Base-by-base conservation (phyloP, 2,797 vertebrate species). In the Carapus acus region DNA sequence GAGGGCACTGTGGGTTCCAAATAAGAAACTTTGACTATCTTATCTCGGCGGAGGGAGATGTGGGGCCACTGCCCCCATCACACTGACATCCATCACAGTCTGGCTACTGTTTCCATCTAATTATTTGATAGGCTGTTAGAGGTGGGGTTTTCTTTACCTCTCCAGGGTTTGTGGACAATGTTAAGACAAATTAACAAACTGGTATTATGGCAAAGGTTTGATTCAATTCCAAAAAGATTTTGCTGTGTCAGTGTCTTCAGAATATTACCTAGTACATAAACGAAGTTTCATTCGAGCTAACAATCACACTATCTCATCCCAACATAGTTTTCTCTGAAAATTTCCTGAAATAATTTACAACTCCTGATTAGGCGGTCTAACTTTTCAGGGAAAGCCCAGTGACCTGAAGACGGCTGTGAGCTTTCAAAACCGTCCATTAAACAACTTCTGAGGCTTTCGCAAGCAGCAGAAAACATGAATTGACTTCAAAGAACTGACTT, bases 1-100 rank as follows among this genome's bases (percentile, higher is more conserved):
- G 38, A 54, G 58, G 68, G 51, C 60, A 62, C 49, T 57, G 4
- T 49, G 49, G 71, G 51, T 54, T 69, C 64, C 42, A 50, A 82
- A 78, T 73, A 76, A 82, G 74, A 74, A 57, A 72, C 66, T 42
- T 2, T 54, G 42, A 56, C 54, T 58, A 58, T 66, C 78, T 75
- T 71, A 76, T 78, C 77, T 67, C 16, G 1, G 19, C 31, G 41
- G 34, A 38, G 20, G 42, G 44, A 44, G 48, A 65, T 23, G 15
- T n/a, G n/a, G 31, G 23, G 31, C 21, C n/a, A 7, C 24, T n/a
- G 19, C 8, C 49, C 46, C 60, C 48, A 54, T 45, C 31, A 39
- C 38, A 36, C 53, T 43, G 21, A 43, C 55, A 55, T 64, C 50
- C 46, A 43, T 14, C 51, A 34, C 2, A 15, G 16, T 20, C 39